Evolutionary conservation across 2,888 invertebrate genomes (phyloP), one percentile per base, ranked within the genome.

Genomic region (Marasmarcha lunaedactyla): DNA sequence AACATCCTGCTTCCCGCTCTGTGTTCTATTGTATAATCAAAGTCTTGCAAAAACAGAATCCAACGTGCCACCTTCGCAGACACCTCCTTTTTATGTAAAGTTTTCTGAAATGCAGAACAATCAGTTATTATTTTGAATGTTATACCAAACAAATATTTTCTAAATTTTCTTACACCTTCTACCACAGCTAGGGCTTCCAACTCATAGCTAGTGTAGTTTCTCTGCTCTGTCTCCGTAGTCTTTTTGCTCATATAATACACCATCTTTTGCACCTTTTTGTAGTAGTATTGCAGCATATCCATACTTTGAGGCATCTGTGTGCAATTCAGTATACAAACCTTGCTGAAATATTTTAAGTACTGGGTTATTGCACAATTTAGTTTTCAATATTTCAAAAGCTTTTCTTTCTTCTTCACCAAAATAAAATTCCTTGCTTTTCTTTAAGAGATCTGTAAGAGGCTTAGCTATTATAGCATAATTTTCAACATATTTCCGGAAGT

Each of bases 81-180:
- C 11, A 57, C 30, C 10, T 57, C 53, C 35, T 50, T 56, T 57
- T 57, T 1, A 38, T 37, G n/a, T 2, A 55, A 14, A 0, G 55
- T 55, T 39, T 43, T 38, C 4, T 49, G 11, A n/a, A 57, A 47
- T 0, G 50, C 49, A n/a, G 35, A 11, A 14, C 47, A 47, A 39
- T 38, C 9, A 20, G 26, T 30, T 11, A 30, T 11, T 30, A 30
- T 30, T 30, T 30, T 30, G 11, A 30, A 30, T 30, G 9, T 30
- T 3, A 39, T 39, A 3, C 41, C 43, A 42, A 41, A 35, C 10
- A 44, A 33, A 25, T 44, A 42, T 9, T 38, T 36, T 5, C 38
- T n/a, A 35, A 42, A 40, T 20, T 44, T 44, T 10, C 39, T n/a
- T n/a, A n/a, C n/a, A n/a, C n/a, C n/a, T n/a, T n/a, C n/a, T n/a